These are phyloP conservation scores for Himantopus leucocephalus DNA, from an alignment of 2,113 vertebrate genomes.

Conservation along the genomic window DNA sequence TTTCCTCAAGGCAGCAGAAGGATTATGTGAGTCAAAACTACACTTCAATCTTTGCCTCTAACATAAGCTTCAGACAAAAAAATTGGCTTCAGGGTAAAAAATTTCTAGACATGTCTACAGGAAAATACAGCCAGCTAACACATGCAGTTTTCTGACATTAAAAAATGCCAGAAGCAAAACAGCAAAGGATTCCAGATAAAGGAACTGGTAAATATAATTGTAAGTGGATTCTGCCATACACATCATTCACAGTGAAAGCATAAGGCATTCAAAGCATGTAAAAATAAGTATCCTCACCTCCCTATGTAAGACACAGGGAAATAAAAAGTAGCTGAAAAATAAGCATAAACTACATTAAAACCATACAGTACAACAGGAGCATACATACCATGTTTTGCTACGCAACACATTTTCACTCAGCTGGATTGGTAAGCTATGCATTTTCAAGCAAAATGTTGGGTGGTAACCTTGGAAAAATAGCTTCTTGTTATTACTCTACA, in stretches of 20 bases:
- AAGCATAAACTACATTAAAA: not conserved
- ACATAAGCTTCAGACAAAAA: not conserved
- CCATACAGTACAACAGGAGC: not conserved
- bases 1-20: not conserved
- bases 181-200: not conserved
- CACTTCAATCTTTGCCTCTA: not conserved
- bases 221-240: not conserved
- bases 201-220: not conserved
- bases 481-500: not conserved
- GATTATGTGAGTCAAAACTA: not conserved
- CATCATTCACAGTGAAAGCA: not conserved
- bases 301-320: not conserved
- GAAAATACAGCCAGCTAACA: not conserved
- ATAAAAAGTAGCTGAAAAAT: not conserved
- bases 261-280: not conserved
- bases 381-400: accelerated
- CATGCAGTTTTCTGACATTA: not conserved
- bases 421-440: not conserved
- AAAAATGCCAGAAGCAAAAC: not conserved
- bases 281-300: not conserved
- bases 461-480: not conserved
- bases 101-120: not conserved
- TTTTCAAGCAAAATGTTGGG: not conserved
- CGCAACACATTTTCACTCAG: not conserved
- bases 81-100: not conserved